A percentile compares a stretch with the other conserved stretches of the same genome.
Evolutionary conservation across 1,140 invertebrate species (phyloP).

Genomic region (Brachionus asplanchnoidis): DNA sequence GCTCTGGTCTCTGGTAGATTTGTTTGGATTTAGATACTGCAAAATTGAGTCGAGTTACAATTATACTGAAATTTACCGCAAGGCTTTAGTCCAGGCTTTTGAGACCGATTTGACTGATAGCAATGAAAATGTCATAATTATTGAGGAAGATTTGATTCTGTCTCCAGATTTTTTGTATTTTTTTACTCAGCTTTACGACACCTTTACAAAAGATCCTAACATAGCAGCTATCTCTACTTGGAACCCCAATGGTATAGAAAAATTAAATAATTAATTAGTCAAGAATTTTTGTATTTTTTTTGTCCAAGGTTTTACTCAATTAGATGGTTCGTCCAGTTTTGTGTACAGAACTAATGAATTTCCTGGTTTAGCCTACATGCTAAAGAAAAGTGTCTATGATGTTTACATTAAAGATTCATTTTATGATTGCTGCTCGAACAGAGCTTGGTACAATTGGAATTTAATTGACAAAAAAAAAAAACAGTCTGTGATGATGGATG

Average conservation of each 20-base stretch:
- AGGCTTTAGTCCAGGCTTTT: slow-evolving; percentile 44
- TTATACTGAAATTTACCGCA: slow-evolving; percentile 46
- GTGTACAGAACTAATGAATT: slow-evolving; percentile 52
- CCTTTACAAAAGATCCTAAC: slow-evolving; percentile 53
- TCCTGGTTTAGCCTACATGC: slow-evolving; percentile 51
- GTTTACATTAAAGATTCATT: slow-evolving; percentile 44
- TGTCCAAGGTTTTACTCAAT: slow-evolving; percentile 49
- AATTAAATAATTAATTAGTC: not conserved
- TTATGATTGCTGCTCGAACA: slow-evolving; percentile 46
- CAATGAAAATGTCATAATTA: slow-evolving; percentile 48
- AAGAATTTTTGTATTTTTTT: not conserved
- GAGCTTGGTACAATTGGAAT: slow-evolving; percentile 50
- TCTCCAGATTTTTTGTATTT: slow-evolving; percentile 59
- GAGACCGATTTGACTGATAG: slow-evolving; percentile 22
- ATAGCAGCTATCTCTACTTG: slow-evolving; percentile 57
- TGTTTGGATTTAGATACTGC: slow-evolving; percentile 52
- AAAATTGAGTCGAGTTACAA: slow-evolving; percentile 46
- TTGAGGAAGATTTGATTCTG: slow-evolving; percentile 59
- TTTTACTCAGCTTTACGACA: slow-evolving; percentile 54
- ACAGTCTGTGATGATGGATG: slow-evolving; percentile 43
- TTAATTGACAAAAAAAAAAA: slow-evolving; percentile 34
- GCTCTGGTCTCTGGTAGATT: slow-evolving; percentile 48
- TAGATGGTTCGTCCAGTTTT: slow-evolving; percentile 47
- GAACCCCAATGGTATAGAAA: slow-evolving; percentile 59
- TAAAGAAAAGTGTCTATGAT: slow-evolving; percentile 46